Evolutionary conservation across 2,797 vertebrate genomes (phyloP), one percentile per base, ranked within the genome.

Genomic region (Phrynocephalus guinanensis): DNA sequence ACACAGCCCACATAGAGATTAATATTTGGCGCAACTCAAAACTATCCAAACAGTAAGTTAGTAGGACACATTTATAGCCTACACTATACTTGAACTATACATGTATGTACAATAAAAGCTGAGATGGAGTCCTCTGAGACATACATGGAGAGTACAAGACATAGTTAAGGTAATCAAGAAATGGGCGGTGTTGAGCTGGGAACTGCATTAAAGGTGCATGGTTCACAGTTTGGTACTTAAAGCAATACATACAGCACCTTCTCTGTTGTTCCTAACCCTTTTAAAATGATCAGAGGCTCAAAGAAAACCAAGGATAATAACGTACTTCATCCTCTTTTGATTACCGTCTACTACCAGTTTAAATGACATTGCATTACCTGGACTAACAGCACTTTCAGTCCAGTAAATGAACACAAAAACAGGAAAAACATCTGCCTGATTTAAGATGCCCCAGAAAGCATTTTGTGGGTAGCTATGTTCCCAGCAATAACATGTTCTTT

Each of bases 231-330:
- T 78, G 48, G 68, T 63, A 56, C 68, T 86, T 82, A 82, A 66
- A 86, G 78, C 48, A 33, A 33, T 50, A 26, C 56, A 66, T 76
- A 48, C 13, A 75, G 15, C 82, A 33, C 56, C 56, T 76, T 44
- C 71, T 76, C 79, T 87, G 79, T 86, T 82, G 73, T 75, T 48
- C 28, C 60, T 28, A 67, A 24, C n/a, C 56, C 30, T 38, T 71
- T 67, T 60, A 75, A 75, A 75, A 79, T 38, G 82, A 87, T 75
- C 79, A 82, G 56, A 4, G 79, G 73, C 71, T 82, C 63, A 73
- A 87, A 87, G 75, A 38, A 87, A 87, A 87, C 86, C 71, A 67
- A 87, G 72, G 79, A 87, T 87, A 82, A 87, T 82, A 87, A 87
- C 60, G 70, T 87, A 52, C 52, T 87, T 82, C 86, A 82, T 87